Evolutionary conservation across 2,113 vertebrate genomes (phyloP).

Genomic region (Rhinogobius similis): DNA sequence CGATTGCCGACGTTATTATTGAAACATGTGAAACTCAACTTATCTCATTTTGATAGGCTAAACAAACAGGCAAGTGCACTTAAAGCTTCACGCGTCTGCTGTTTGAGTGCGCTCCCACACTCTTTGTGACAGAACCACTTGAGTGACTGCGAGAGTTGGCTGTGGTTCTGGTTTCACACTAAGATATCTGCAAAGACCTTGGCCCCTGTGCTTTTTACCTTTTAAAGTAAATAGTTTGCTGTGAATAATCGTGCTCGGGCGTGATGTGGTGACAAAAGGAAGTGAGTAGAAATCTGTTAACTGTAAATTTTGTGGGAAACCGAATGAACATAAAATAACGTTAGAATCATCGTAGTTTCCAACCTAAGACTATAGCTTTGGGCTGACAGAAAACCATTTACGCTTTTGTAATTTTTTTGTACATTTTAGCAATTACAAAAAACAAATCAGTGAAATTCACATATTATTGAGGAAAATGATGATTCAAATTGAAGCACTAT

Average conservation of each 20-base stretch:
- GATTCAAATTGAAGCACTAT: too few species aligned
- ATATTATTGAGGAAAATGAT: too few species aligned
- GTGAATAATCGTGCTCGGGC: slow-evolving; percentile 32
- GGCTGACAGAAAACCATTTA: too few species aligned
- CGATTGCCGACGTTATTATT: background rate
- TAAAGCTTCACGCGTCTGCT: slow-evolving; percentile 8
- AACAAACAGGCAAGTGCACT: slow-evolving; percentile 44
- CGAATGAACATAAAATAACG: too few species aligned
- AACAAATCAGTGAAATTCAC: too few species aligned
- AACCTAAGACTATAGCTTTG: too few species aligned
- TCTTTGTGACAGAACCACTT: slow-evolving; percentile 33
- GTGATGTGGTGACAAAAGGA: slow-evolving; percentile 26
- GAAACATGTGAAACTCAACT: slow-evolving; percentile 14
- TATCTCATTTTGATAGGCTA: slow-evolving; percentile 48
- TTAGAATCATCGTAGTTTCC: too few species aligned
- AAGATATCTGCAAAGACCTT: slow-evolving; percentile 37
- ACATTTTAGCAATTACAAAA: too few species aligned
- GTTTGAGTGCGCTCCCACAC: slow-evolving; percentile 26
- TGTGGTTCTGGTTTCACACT: slow-evolving; percentile 33
- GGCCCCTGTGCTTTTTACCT: slow-evolving; percentile 7
- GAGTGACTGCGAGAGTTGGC: slow-evolving; percentile 32
- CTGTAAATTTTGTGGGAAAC: background rate
- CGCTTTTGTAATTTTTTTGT: too few species aligned
- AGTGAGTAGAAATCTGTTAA: slow-evolving; percentile 17
- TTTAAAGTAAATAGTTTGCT: slow-evolving; percentile 10